Base-by-base conservation (phyloP, 1,140 invertebrate genomes). In the Drosophila arizonae region DNA sequence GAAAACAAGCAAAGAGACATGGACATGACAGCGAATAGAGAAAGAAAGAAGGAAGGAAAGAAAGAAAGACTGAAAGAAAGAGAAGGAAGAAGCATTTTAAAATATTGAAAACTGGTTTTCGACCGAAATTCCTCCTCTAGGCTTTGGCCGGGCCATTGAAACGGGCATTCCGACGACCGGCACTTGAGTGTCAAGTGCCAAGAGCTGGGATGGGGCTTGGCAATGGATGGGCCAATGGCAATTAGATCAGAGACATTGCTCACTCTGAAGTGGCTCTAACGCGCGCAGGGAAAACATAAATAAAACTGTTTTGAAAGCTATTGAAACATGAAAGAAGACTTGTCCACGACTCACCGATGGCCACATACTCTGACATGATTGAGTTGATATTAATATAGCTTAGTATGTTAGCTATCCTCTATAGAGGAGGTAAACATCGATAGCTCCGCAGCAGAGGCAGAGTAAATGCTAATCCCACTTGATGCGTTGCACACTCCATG, bases 221-320 rank as follows among this genome's bases (percentile, higher is more conserved):
- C 26, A 10, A 28, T 67, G 64, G 52, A 58, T 33, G 33, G 30
- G 28, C 51, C 72, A 62, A 62, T 74, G 62, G 81, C 81, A 78
- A 87, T 81, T 86, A 87, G 79, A 86, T 76, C 78, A 81, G 72
- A 82, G 72, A 86, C 82, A 86, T 86, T 69, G 76, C 79, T 86
- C 79, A 86, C 79, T 76, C 55, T 86, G 76, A 78, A 86, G 79
- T 82, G 76, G 13, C 45, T 30, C 39, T 15, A 17, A 39, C 33
- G 55, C 26, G 63, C 10, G 46, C 10, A 48, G 39, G 71, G 61
- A 74, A 74, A 57, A 48, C 54, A 66, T 65, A 66, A 76, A 78
- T 76, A 66, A 72, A 76, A 68, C 69, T 72, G 69, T 82, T 86
- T 82, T 39, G 45, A 70, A 80, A 79, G 45, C 57, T 3, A 82